Conservation (phyloP, 35 echinoderm and acorn worm species). For the Holothuria glaberrima region DNA sequence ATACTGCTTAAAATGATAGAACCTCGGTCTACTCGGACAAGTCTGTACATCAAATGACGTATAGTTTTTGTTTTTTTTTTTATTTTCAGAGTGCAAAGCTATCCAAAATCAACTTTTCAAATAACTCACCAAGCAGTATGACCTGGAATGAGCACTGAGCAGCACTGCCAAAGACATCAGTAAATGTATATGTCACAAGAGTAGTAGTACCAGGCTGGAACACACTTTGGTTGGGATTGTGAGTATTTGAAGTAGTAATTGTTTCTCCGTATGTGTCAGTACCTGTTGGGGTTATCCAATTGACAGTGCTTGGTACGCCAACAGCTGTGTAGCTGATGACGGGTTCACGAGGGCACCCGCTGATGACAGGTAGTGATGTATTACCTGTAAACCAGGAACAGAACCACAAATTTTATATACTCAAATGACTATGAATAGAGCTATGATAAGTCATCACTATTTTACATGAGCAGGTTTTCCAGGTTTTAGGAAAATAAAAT, state of each 20-base stretch:
- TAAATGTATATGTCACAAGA: slow-evolving; percentile 10
- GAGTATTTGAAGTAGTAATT: slow-evolving; percentile 13
- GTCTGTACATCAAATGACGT: too few relatives aligned
- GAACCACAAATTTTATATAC: too few relatives aligned
- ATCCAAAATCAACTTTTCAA: neutral
- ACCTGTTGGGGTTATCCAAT: slow-evolving; percentile 25
- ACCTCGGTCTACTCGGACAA: too few relatives aligned
- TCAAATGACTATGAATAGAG: too few relatives aligned
- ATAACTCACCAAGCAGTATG: slow-evolving; percentile 33
- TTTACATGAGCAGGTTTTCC: too few relatives aligned
- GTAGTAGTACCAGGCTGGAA: slow-evolving; percentile 1
- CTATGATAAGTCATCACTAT: too few relatives aligned
- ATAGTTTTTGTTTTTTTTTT: too few relatives aligned
- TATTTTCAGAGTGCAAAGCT: too few relatives aligned
- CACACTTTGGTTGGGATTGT: slow-evolving; percentile 28
- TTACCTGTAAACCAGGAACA: neutral
- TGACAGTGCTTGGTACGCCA: slow-evolving; percentile 27
- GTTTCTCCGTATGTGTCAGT: neutral
- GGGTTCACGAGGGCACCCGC: neutral
- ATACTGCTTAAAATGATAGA: too few relatives aligned
- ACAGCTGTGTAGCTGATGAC: neutral
- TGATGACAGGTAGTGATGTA: slow-evolving; percentile 12
- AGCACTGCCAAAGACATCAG: neutral
- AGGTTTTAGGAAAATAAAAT: too few relatives aligned
- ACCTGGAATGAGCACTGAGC: slow-evolving; percentile 7